These are phyloP conservation scores for Dusona sp. DNA, from an alignment of 2,888 invertebrate genomes.

Conservation along the genomic window DNA sequence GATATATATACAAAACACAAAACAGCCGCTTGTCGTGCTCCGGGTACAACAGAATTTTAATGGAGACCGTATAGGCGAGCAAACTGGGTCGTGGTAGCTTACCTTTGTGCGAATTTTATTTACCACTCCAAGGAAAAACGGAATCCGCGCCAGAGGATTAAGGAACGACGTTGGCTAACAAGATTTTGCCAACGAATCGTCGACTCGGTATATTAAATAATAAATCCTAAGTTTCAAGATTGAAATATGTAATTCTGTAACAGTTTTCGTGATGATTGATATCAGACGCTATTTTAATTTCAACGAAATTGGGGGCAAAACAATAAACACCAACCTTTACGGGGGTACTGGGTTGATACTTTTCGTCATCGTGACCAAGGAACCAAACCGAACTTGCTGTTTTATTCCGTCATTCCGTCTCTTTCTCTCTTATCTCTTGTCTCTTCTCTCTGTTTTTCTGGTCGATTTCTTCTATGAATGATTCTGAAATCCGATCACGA, in stretches of 20 bases:
- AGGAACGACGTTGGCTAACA: slow-evolving; percentile 61
- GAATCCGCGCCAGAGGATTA: slow-evolving; percentile 59
- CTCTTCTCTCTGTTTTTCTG: neutral
- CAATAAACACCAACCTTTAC: slow-evolving; percentile 64
- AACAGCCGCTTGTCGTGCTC: slow-evolving; percentile 48
- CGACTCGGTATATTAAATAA: neutral
- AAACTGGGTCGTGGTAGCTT: slow-evolving; percentile 68
- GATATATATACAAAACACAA: slow-evolving; percentile 27
- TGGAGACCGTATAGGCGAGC: slow-evolving; percentile 56
- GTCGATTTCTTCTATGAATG: neutral
- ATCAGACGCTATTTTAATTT: neutral
- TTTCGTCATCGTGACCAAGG: slow-evolving; percentile 61
- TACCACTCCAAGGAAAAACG: slow-evolving; percentile 33
- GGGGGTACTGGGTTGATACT: slow-evolving; percentile 43
- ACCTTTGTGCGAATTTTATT: slow-evolving; percentile 65
- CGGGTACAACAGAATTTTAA: slow-evolving; percentile 65
- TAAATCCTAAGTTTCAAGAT: neutral
- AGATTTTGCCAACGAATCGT: slow-evolving; percentile 41
- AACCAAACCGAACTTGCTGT: slow-evolving; percentile 54
- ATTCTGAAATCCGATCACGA: slow-evolving; percentile 43
- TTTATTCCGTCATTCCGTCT: neutral
- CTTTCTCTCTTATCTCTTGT: neutral
- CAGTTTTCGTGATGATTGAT: slow-evolving; percentile 3
- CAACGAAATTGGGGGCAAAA: slow-evolving; percentile 51
- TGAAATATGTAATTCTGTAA: neutral